Conservation (phyloP, 2,113 vertebrate genomes). For the Hippocampus mohnikei region DNA sequence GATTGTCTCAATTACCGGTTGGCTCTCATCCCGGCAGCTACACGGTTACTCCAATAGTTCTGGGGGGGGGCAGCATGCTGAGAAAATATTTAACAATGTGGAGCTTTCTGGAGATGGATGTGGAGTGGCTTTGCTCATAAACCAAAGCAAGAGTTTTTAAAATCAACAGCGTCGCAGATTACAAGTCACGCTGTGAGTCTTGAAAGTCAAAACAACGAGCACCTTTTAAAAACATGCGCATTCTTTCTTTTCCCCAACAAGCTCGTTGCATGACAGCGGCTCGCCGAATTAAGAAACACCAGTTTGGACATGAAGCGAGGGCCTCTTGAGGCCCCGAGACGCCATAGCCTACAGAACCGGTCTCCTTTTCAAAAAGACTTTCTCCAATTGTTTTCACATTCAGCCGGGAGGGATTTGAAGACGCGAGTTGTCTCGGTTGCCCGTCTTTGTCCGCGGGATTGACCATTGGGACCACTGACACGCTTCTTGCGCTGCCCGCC, state of each 20-base stretch:
- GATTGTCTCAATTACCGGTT: conserved; percentile 48
- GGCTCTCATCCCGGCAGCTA: conserved; percentile 17
- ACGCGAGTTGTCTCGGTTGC: not conserved
- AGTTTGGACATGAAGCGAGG: conserved; percentile 13
- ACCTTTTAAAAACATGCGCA: not conserved
- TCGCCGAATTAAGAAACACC: conserved; percentile 20
- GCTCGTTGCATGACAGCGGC: conserved; percentile 18
- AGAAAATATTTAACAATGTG: conserved; percentile 9
- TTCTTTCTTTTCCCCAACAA: conserved; percentile 5
- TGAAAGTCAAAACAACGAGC: conserved; percentile 1
- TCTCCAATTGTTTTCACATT: conserved; percentile 8
- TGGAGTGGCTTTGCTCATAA: not conserved
- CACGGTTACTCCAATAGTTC: conserved; percentile 14
- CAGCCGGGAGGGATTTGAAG: conserved; percentile 3
- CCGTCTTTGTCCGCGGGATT: conserved; percentile 16
- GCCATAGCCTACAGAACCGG: conserved; percentile 12
- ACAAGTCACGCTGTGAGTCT: not conserved
- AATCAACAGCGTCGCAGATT: not conserved
- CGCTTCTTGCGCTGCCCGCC: conserved; percentile 13
- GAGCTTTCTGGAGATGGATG: not conserved
- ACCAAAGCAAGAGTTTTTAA: not conserved
- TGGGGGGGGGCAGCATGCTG: conserved; percentile 15
- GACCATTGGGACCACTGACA: conserved; percentile 28
- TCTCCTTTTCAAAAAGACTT: conserved; percentile 5
- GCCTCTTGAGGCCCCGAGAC: conserved; percentile 7